phyloP scores from a whole-genome alignment of 2,797 vertebrate genomes.

The Lutjanus campechanus region DNA sequence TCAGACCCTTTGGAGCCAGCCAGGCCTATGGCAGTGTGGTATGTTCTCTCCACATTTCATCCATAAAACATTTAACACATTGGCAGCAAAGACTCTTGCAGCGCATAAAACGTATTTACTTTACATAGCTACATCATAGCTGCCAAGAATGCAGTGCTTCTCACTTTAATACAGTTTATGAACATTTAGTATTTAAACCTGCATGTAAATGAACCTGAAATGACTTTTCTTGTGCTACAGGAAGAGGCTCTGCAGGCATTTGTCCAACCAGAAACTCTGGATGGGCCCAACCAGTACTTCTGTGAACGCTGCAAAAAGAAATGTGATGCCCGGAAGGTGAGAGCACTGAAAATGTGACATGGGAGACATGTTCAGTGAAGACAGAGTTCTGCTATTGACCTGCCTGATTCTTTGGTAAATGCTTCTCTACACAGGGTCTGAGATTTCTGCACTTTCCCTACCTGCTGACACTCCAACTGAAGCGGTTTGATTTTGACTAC shows the following conservation, averaged over 20 bases:
- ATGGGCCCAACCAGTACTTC: constrained; percentile 98
- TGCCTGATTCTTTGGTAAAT: constrained; percentile 14
- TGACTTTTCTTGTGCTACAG: constrained; percentile 75
- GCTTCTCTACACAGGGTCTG: constrained; percentile 88
- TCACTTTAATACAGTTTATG: constrained; percentile 2
- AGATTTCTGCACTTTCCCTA: constrained; percentile 98
- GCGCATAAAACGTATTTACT: background rate
- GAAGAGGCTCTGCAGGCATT: constrained; percentile 99
- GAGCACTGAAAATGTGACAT: constrained; percentile 31
- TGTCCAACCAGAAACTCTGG: constrained; percentile 97
- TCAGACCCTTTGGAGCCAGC: constrained; percentile 97
- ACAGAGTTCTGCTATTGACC: constrained; percentile 9
- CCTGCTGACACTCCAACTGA: constrained; percentile 96
- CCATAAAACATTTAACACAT: constrained; percentile 23
- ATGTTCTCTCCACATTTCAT: constrained; percentile 72
- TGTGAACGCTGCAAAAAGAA: constrained; percentile 99
- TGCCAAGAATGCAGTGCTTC: constrained; percentile 4
- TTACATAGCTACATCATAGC: constrained; percentile 7
- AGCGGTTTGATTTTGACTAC: constrained; percentile 99
- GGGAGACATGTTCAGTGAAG: constrained; percentile 16
- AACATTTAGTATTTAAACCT: constrained; percentile 1
- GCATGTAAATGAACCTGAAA: constrained; percentile 7
- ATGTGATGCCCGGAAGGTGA: constrained; percentile 98
- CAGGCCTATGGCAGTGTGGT: constrained; percentile 99
- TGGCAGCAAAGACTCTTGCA: background rate